These are phyloP conservation scores for Caenorhabditis uteleia DNA, from an alignment of 2,888 invertebrate genomes.

Conservation along the genomic window DNA sequence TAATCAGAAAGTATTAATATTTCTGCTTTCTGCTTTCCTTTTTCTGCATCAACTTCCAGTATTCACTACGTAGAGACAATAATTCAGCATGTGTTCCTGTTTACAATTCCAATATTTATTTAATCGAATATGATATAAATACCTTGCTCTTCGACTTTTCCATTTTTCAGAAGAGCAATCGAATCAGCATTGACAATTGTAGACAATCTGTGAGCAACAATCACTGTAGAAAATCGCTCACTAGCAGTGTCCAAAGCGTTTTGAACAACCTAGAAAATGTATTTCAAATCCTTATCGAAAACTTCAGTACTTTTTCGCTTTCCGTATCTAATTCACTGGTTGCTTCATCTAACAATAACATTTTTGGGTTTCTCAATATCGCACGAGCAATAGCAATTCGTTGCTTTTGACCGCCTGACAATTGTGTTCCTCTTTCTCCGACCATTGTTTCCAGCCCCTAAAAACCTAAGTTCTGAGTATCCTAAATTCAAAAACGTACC, in stretches of 20 bases:
- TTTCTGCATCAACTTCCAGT: constrained; percentile 18
- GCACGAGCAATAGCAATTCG: constrained; percentile 72
- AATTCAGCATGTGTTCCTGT: constrained; percentile 21
- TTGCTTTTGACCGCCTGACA: constrained; percentile 72
- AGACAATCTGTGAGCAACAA: constrained; percentile 72
- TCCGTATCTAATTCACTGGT: constrained; percentile 55
- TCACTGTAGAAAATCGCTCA: constrained; percentile 71
- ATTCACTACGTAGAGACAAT: constrained; percentile 1
- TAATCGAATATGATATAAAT: too few species aligned
- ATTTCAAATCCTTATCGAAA: too few species aligned
- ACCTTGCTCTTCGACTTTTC: constrained; percentile 52
- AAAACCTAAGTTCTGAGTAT: too few species aligned
- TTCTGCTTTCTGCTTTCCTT: too few species aligned
- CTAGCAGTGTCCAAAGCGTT: constrained; percentile 75
- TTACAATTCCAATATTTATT: not conserved
- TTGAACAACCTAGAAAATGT: constrained; percentile 74
- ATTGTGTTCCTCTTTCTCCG: constrained; percentile 71
- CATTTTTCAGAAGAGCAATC: constrained; percentile 71
- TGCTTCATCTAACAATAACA: constrained; percentile 42
- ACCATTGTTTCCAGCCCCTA: constrained; percentile 70
- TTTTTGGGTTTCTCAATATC: constrained; percentile 32
- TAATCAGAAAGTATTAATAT: too few species aligned
- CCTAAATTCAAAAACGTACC: too few species aligned
- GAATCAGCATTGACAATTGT: constrained; percentile 72
- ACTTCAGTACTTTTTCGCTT: constrained; percentile 48